phyloP scores from a whole-genome alignment of 2,888 invertebrate genomes.

The Heliconius cydno region DNA sequence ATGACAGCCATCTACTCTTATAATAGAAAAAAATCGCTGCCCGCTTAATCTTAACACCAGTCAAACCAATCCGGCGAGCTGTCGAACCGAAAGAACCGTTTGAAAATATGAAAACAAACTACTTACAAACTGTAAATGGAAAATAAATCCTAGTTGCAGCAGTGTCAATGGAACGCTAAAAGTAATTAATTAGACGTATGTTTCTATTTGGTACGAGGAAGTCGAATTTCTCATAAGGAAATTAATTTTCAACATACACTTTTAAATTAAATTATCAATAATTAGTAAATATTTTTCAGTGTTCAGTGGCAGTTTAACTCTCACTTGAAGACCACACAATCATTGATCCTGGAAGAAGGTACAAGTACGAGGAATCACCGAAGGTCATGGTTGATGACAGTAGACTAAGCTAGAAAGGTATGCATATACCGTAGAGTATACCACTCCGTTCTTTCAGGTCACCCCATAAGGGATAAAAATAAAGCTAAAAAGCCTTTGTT shows the following conservation, averaged over 20 bases:
- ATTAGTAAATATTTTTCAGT: no score
- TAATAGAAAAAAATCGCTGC: constrained; percentile 25
- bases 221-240: not conserved
- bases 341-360: no score
- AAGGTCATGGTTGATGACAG: no score
- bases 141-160: constrained; percentile 40
- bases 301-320: no score
- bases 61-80: constrained; percentile 48
- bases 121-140: constrained; percentile 46
- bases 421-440: no score
- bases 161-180: constrained; percentile 37
- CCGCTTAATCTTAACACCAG: constrained; percentile 35
- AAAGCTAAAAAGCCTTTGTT: no score
- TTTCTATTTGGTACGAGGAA: constrained; percentile 16
- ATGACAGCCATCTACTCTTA: not conserved
- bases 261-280: not conserved
- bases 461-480: no score
- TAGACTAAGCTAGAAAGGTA: no score
- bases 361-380: no score
- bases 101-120: constrained; percentile 57
- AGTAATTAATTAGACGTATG: constrained; percentile 41
- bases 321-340: no score
- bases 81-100: constrained; percentile 72
- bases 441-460: no score
- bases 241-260: not conserved